Percentiles rank a stretch among this genome's conserved stretches.
These are phyloP conservation scores for Plebejus argus DNA, from an alignment of 2,888 invertebrate genomes.

Conservation along the genomic window DNA sequence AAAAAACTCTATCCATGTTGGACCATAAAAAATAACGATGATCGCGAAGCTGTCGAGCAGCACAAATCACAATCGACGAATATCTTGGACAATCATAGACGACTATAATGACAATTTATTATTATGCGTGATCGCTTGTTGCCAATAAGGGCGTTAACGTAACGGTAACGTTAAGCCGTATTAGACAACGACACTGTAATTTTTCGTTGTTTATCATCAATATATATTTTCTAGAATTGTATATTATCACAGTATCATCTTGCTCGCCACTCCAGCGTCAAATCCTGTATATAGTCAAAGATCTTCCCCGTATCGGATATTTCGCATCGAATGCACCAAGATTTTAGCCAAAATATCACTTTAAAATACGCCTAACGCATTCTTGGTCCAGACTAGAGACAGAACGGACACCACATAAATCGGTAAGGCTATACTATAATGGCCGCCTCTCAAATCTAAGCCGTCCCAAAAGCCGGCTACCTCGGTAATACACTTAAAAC, in stretches of 20 bases:
- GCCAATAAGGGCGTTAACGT: too few species aligned
- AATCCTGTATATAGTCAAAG: background rate
- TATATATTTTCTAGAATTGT: too few species aligned
- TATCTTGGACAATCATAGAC: too few species aligned
- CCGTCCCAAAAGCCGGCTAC: slow-evolving; percentile 74
- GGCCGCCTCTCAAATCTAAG: slow-evolving; percentile 74
- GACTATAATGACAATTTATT: too few species aligned
- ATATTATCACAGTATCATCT: too few species aligned
- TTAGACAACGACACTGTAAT: too few species aligned
- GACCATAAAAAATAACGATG: too few species aligned
- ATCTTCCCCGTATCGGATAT: background rate
- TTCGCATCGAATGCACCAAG: background rate
- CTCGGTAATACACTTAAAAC: slow-evolving; percentile 80
- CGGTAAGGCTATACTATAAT: slow-evolving; percentile 66
- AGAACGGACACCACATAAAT: slow-evolving; percentile 66
- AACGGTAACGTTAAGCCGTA: too few species aligned
- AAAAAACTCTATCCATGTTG: background rate
- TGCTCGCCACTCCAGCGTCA: background rate
- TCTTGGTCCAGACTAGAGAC: slow-evolving; percentile 42
- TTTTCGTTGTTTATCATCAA: too few species aligned
- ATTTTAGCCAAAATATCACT: slow-evolving; percentile 16
- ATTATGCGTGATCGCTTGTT: too few species aligned
- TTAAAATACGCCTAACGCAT: slow-evolving; percentile 26
- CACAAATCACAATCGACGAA: too few species aligned
- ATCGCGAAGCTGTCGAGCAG: too few species aligned